Evolutionary conservation across 2,888 invertebrate genomes (phyloP).

Genomic region (Carcina quercana): DNA sequence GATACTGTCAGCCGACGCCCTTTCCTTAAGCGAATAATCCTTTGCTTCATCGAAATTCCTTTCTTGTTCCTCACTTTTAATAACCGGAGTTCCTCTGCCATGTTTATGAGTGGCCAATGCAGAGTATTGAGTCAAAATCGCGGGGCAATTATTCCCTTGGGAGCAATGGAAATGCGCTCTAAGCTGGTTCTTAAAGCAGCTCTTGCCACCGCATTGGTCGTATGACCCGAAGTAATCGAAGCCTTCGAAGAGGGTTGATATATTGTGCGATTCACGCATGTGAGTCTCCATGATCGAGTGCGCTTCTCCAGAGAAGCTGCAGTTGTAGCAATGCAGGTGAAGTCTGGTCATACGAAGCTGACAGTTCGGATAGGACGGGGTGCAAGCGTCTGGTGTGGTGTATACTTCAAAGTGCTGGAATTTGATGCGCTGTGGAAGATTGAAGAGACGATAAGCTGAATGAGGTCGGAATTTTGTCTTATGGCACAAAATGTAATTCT

Average conservation of each 20-base stretch:
- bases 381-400: constrained; percentile 77
- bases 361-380: constrained; percentile 81
- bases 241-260: constrained; percentile 86
- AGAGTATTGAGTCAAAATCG: constrained; percentile 66
- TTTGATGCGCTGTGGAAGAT: constrained; percentile 68
- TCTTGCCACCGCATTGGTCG: constrained; percentile 66
- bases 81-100: constrained; percentile 59
- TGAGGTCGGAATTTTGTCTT: too few relatives aligned
- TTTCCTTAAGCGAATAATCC: constrained; percentile 67
- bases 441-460: too few relatives aligned
- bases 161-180: constrained; percentile 66
- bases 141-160: constrained; percentile 64
- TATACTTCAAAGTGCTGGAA: constrained; percentile 78
- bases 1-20: constrained; percentile 59
- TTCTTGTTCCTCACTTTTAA: constrained; percentile 57
- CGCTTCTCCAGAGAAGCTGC: constrained; percentile 88
- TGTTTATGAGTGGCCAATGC: constrained; percentile 67
- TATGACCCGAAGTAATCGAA: constrained; percentile 84
- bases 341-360: constrained; percentile 77
- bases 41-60: constrained; percentile 63
- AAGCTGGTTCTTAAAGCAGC: constrained; percentile 65
- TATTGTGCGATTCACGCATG: constrained; percentile 89
- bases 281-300: constrained; percentile 87
- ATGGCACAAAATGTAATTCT: too few relatives aligned
- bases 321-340: constrained; percentile 93